Percentiles rank a stretch among this genome's conserved stretches.
Evolutionary conservation across 2,888 invertebrate species (phyloP).

Genomic region (Mycalesis mineus): DNA sequence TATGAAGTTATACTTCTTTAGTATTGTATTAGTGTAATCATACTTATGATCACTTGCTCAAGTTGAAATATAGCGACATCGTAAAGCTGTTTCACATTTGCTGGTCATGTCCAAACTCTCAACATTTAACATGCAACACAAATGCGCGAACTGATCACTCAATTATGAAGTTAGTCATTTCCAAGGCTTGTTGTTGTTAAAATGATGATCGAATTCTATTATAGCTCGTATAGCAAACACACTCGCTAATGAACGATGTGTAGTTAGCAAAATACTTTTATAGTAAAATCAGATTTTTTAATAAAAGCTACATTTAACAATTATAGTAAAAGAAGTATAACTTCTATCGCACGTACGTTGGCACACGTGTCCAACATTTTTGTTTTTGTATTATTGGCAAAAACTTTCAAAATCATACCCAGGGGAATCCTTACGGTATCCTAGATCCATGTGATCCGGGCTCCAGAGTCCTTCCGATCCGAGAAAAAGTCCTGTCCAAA

Average conservation of each 20-base stretch:
- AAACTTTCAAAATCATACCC: conserved; percentile 72
- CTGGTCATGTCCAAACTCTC: not conserved
- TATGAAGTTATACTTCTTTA: conserved; percentile 7
- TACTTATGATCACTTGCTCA: too few relatives aligned
- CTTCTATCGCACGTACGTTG: not conserved
- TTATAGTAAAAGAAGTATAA: conserved; percentile 3
- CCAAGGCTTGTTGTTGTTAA: not conserved
- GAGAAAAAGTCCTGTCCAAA: conserved; percentile 21
- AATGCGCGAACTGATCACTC: not conserved
- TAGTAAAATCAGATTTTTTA: not conserved
- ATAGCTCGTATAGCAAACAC: not conserved
- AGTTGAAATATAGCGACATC: too few relatives aligned
- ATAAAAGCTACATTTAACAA: not conserved
- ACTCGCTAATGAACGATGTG: not conserved
- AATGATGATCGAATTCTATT: not conserved
- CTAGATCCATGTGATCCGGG: conserved; percentile 36
- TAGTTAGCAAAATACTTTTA: not conserved
- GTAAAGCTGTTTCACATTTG: too few relatives aligned
- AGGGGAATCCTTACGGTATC: conserved; percentile 46
- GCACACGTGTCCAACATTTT: not conserved
- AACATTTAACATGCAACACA: not conserved
- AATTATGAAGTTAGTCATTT: not conserved
- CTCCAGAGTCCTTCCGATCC: conserved; percentile 34
- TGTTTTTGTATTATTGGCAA: conserved; percentile 48
- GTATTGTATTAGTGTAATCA: not conserved